Evolutionary conservation across 2,797 vertebrate species (phyloP), one percentile per base, ranked within the genome.

Genomic region (Phrynocephalus vlangalii): DNA sequence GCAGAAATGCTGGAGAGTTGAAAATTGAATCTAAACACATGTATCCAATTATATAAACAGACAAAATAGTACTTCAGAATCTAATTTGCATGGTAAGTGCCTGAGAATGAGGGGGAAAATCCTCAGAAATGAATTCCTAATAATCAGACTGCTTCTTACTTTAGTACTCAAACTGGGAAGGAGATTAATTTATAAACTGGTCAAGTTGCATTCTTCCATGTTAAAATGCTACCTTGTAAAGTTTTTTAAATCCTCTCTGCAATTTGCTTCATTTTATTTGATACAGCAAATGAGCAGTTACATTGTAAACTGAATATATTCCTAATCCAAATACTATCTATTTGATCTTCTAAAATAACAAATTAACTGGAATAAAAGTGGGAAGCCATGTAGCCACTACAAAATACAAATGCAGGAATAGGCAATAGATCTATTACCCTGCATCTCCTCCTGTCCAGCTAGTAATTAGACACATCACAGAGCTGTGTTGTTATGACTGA

Each of bases 11-110:
- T 0, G 18, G 86, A 75, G 87, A 28, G 48, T 22, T 28, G 84
- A 11, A 72, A 26, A 70, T 0, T n/a, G n/a, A 1, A 52, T 71
- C 86, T 85, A 2, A 33, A 1, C 3, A 76, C 1, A 56, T 83
- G 28, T 82, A 0, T 20, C 30, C 56, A 66, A 70, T 52, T 67
- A 22, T 63, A 79, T 63, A 1, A 84, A 73, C 28, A 1, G 85
- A 38, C 24, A 88, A 87, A 87, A 87, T 68, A 84, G 56, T 87
- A 76, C 28, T 84, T 84, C 82, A 84, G 70, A 87, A 85, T 60
- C 0, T 1, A 86, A 48, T 72, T 22, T 79, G 3, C 73, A 10
- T 87, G 52, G 6, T 3, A 90, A 70, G 48, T 89, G 3, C 11
- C 1, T 24, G 28, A 88, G 1, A 71, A 78, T 71, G 16, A 89